Conservation (phyloP, 2,888 invertebrate genomes). For the Agrochola circellaris region DNA sequence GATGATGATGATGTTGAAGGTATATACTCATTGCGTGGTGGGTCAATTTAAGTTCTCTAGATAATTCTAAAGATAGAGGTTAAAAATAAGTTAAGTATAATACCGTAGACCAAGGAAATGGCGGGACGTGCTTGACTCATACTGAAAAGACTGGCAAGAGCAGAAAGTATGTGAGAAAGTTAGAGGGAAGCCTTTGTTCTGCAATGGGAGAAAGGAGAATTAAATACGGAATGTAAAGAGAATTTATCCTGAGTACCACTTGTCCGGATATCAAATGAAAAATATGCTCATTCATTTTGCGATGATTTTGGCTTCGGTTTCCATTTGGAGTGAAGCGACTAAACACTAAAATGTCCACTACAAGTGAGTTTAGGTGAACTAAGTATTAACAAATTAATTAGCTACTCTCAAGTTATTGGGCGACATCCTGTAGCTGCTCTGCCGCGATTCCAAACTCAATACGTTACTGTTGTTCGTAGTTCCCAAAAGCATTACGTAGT, state of each 20-base stretch:
- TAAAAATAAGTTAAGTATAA: background rate
- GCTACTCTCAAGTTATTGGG: conserved; percentile 24
- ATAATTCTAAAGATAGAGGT: background rate
- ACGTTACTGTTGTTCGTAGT: conserved; percentile 53
- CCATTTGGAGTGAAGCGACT: background rate
- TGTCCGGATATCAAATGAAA: too few species aligned
- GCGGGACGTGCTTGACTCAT: background rate
- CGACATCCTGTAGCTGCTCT: conserved; percentile 30
- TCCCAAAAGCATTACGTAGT: conserved; percentile 54
- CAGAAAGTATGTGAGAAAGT: background rate
- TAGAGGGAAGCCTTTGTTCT: background rate
- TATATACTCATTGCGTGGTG: background rate
- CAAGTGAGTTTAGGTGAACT: background rate
- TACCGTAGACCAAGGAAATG: background rate
- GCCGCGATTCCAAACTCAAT: conserved; percentile 52
- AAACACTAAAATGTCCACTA: background rate
- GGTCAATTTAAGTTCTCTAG: background rate
- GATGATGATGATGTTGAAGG: background rate
- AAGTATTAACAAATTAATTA: conserved; percentile 28
- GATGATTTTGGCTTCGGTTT: too few species aligned
- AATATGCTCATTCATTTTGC: too few species aligned
- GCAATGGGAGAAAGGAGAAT: background rate
- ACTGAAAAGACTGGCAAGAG: background rate
- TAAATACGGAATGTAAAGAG: too few species aligned
- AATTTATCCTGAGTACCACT: background rate